phyloP scores from a whole-genome alignment of 2,888 invertebrate genomes.

The Gastracanthus pulcherrimus region DNA sequence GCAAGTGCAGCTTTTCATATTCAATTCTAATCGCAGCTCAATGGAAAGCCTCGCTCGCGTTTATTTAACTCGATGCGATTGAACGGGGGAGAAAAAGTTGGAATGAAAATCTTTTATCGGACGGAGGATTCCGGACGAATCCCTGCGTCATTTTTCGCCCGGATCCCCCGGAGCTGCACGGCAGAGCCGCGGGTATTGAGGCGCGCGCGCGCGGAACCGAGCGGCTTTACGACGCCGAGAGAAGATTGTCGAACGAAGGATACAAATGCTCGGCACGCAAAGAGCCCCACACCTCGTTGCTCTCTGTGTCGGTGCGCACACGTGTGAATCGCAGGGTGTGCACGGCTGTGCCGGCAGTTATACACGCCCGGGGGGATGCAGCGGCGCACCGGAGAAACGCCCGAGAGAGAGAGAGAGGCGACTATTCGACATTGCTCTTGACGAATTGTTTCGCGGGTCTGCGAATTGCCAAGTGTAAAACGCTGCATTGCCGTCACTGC shows the following conservation, averaged over 20 bases:
- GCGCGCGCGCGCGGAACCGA: neutral
- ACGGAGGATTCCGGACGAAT: neutral
- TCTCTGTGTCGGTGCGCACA: neutral
- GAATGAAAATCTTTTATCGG: constrained; percentile 4
- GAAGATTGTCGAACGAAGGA: constrained; percentile 26
- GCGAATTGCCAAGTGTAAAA: neutral
- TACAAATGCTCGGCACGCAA: constrained; percentile 29
- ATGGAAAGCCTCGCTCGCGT: neutral
- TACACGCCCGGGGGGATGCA: neutral
- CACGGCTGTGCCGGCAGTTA: neutral
- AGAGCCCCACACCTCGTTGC: neutral
- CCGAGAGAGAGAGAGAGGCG: too few relatives aligned
- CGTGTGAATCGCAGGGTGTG: neutral
- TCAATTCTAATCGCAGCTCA: neutral
- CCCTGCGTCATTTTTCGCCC: constrained; percentile 18
- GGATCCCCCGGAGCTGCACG: neutral
- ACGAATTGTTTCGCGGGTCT: constrained; percentile 19
- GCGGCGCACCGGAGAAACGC: too few relatives aligned
- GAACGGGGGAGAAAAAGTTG: neutral
- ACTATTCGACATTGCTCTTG: constrained; percentile 2
- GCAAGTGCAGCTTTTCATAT: too few relatives aligned
- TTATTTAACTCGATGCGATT: neutral
- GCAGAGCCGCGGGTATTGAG: neutral
- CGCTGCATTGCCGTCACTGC: too few relatives aligned
- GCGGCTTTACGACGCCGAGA: neutral